These are phyloP conservation scores for Parauchenoglanis punctatus DNA, from an alignment of 2,797 vertebrate species.

Conservation along the genomic window DNA sequence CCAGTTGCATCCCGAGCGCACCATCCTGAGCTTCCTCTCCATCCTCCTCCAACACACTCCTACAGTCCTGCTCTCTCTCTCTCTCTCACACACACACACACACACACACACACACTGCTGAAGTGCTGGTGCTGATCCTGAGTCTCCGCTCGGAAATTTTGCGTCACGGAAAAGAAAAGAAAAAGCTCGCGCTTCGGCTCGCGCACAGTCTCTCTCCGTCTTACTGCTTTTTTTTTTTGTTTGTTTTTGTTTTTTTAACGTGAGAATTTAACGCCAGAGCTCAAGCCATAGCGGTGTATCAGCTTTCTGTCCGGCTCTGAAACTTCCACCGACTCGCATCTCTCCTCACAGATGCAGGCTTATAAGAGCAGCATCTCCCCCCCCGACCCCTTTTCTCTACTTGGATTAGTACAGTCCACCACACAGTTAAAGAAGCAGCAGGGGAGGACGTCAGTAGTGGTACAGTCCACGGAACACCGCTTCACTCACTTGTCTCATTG, in stretches of 20 bases:
- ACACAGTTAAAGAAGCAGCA: not conserved
- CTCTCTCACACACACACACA: not conserved
- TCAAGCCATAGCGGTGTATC: not conserved
- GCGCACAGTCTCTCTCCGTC: not conserved
- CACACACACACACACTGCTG: not conserved
- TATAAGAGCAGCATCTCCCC: slow-evolving; percentile 14
- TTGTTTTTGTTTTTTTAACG: not conserved
- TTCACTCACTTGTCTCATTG: not conserved
- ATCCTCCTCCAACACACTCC: slow-evolving; percentile 20
- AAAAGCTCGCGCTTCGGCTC: not conserved
- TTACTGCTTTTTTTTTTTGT: not conserved
- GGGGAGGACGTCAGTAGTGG: not conserved
- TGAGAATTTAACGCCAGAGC: not conserved
- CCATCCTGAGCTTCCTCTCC: slow-evolving; percentile 14
- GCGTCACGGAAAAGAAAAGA: not conserved
- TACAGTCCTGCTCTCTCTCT: not conserved
- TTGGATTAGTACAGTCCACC: slow-evolving; percentile 13
- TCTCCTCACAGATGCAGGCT: not conserved
- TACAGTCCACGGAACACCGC: not conserved
- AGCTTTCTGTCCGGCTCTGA: not conserved
- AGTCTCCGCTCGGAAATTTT: not conserved
- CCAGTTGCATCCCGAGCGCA: slow-evolving; percentile 14
- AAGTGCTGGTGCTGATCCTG: not conserved
- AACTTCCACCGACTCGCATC: slow-evolving; percentile 24
- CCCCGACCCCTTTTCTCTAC: not conserved